Base-by-base conservation (phyloP, 2,113 vertebrate genomes). In the Cavia porcellus region DNA sequence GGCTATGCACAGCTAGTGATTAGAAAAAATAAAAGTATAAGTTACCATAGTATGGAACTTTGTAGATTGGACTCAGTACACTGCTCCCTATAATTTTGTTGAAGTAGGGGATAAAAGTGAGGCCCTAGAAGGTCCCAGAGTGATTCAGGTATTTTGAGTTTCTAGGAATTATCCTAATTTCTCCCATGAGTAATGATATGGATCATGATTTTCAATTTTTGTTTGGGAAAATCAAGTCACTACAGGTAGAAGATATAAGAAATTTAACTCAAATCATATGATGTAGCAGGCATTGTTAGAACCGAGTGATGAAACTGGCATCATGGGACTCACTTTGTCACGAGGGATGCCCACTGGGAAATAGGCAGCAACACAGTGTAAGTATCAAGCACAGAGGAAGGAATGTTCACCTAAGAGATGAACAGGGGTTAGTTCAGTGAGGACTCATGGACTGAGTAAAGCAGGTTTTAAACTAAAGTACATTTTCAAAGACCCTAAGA, bases 191-290 rank as follows among this genome's bases (percentile, higher is more conserved):
- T n/a, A 66, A 52, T 25, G 3, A 1, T 74, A 88, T 35, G 20
- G 87, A 42, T 88, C 32, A 90, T 45, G 79, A 47, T 89, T 88
- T 93, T 75, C 32, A 35, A 22, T 35, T 91, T 97, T 80, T 84
- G 3, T 35, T 61, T 61, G 45, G 70, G 47, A 59, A 87, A 96
- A 80, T 74, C 13, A 74, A 85, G 55, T 91, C 47, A 85, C 35
- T 52, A 7, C 47, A 77, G 62, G 59, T 4, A 86, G 12, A 96
- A 92, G 17, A 38, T 42, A 62, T n/a, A 86, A 77, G 14, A 92
- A 70, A 70, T 13, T 93, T 89, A 32, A 70, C 15, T 82, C 11
- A 38, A n/a, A 28, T 83, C 22, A n/a, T 62, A 30, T 1, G 20
- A 61, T 64, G 24, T 11, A 22, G n/a, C 22, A 57, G 20, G 6